Evolutionary conservation across 1,140 invertebrate species (phyloP), one percentile per base, ranked within the genome.

Genomic region (Adoxophyes honmai): DNA sequence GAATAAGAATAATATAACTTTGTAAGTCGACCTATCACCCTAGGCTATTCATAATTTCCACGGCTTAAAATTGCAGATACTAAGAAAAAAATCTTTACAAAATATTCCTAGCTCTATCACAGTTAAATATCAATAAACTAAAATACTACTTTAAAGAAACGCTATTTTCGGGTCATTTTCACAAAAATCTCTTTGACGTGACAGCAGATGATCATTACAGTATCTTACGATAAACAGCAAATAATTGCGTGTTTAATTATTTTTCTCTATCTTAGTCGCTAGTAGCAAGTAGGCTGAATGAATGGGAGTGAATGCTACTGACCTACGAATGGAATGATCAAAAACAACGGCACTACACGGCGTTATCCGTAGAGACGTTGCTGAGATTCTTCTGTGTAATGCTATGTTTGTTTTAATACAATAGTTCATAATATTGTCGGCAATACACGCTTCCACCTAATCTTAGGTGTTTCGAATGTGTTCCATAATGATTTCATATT

Each of bases 31-130:
- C n/a, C n/a, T 48, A 48, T 48, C 42, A 48, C 42, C n/a, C 36
- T 38, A 28, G 21, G 21, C 21, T 6, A 28, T 28, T 28, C 21
- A 28, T 28, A 28, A 3, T 28, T 28, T 28, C 6, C 21, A 28
- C 21, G 21, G 8, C 33, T 36, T 35, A 6, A 9, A 33, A 53
- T 35, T 33, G 10, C 34, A 42, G 10, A 59, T 68, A 63, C 62
- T 55, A 66, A 72, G 69, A 61, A 55, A 64, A 44, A 67, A 66
- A 68, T 68, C 60, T 70, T 68, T 66, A 70, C 61, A 67, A 80
- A 62, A 75, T 78, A 78, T 62, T 78, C 72, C 78, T 82, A 86
- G 68, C 73, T 81, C 81, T 86, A 87, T 87, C 84, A 87, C 84
- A 87, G 82, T 76, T 81, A 81, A 81, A 87, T 77, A 78, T 78